Evolutionary conservation across 2,113 vertebrate species (phyloP).

Genomic region (Xyliphius kryptos): DNA sequence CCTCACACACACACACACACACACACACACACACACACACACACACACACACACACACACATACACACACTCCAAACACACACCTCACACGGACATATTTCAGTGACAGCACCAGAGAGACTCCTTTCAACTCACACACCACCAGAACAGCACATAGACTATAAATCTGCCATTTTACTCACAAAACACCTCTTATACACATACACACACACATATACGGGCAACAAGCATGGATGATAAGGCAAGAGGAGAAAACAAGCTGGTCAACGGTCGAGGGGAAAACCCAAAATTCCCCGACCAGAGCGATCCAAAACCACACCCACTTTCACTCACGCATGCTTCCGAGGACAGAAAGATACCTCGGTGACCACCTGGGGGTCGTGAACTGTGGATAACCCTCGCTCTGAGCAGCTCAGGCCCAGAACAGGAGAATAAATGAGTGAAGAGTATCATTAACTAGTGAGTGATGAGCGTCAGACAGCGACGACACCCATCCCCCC

Average conservation of each 20-base stretch:
- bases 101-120: constrained; percentile 43
- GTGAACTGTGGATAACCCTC: constrained; percentile 94
- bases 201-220: constrained; percentile 5
- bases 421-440: constrained; percentile 52
- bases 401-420: constrained; percentile 82
- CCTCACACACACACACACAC: constrained; percentile 7
- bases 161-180: constrained; percentile 43
- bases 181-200: constrained; percentile 28
- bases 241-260: constrained; percentile 21
- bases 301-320: constrained; percentile 19
- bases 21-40: too few relatives aligned
- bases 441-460: constrained; percentile 67
- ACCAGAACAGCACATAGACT: constrained; percentile 36
- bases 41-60: constrained; percentile 7
- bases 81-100: constrained; percentile 32
- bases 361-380: constrained; percentile 94
- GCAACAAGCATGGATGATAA: constrained; percentile 9
- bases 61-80: too few relatives aligned
- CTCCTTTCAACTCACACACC: constrained; percentile 36
- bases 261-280: constrained; percentile 28
- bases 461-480: constrained; percentile 73
- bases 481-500: constrained; percentile 59
- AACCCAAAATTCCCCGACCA: too few relatives aligned
- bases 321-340: constrained; percentile 13
- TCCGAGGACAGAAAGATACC: constrained; percentile 44